Evolutionary conservation across 2,888 invertebrate genomes (phyloP).

Genomic region (Clanis bilineata): DNA sequence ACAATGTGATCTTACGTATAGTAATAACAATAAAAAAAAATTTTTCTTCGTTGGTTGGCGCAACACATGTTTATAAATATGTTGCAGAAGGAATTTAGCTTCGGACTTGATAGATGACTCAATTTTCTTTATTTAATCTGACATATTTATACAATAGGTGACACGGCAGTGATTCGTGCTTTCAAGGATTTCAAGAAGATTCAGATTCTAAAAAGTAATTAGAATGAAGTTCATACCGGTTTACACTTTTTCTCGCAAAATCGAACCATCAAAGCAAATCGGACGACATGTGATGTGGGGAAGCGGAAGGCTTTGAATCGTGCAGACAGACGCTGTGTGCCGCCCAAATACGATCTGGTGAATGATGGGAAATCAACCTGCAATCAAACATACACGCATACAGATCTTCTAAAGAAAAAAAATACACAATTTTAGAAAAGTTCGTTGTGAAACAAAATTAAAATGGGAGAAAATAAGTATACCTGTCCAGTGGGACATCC

Average conservation of each 20-base stretch:
- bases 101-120: too few species aligned
- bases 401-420: too few species aligned
- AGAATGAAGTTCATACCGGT: constrained; percentile 61
- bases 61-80: too few species aligned
- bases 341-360: constrained; percentile 49
- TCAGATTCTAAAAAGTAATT: too few species aligned
- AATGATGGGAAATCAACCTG: constrained; percentile 83
- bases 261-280: constrained; percentile 91
- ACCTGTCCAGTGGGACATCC: constrained; percentile 91
- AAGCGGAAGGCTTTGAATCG: constrained; percentile 94
- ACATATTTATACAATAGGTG: too few species aligned
- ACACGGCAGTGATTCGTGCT: too few species aligned
- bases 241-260: constrained; percentile 89
- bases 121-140: too few species aligned
- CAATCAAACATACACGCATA: constrained; percentile 10
- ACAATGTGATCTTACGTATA: too few species aligned
- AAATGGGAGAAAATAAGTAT: not conserved
- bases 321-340: constrained; percentile 77
- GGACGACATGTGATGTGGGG: constrained; percentile 90
- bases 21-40: too few species aligned
- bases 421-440: not conserved
- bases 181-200: too few species aligned
- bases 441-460: not conserved
- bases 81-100: too few species aligned
- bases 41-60: too few species aligned